phyloP scores from a whole-genome alignment of 2,888 invertebrate genomes.

The Meloe dianella region DNA sequence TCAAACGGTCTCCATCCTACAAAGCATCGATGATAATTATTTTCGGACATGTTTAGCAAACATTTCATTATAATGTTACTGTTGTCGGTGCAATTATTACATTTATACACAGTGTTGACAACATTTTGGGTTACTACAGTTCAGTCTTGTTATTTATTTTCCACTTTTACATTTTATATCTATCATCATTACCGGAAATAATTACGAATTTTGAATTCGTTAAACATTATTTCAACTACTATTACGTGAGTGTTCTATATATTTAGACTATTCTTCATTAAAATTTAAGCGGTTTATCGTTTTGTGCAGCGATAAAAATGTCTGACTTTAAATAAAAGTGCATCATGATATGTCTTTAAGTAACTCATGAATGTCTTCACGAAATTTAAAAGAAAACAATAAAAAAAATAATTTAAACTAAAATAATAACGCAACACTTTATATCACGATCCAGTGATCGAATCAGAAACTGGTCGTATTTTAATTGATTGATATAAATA shows the following conservation, averaged over 20 bases:
- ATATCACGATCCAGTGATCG: too few relatives aligned
- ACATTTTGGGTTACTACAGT: not conserved
- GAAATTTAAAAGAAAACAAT: not conserved
- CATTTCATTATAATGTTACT: not conserved
- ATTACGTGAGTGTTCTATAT: not conserved
- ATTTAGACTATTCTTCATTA: not conserved
- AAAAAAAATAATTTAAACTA: constrained; percentile 12
- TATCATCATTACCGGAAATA: not conserved
- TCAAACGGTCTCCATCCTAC: not conserved
- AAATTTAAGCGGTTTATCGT: constrained; percentile 28
- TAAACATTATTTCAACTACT: not conserved
- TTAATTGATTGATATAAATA: too few relatives aligned
- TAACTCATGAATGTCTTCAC: not conserved
- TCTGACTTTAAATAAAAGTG: constrained; percentile 6
- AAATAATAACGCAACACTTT: constrained; percentile 15
- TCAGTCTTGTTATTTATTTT: not conserved
- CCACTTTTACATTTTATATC: not conserved
- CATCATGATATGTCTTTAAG: not conserved
- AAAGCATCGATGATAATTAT: constrained; percentile 1
- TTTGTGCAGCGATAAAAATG: constrained; percentile 23
- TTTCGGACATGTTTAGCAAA: constrained; percentile 2
- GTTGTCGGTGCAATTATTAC: not conserved
- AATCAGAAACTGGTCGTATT: too few relatives aligned
- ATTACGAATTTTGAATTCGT: not conserved
- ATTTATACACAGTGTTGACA: not conserved